Percentiles rank a stretch among this genome's conserved stretches.
These are phyloP conservation scores for Acanthurus lineatus DNA, from an alignment of 2,797 vertebrate genomes.

Conservation along the genomic window DNA sequence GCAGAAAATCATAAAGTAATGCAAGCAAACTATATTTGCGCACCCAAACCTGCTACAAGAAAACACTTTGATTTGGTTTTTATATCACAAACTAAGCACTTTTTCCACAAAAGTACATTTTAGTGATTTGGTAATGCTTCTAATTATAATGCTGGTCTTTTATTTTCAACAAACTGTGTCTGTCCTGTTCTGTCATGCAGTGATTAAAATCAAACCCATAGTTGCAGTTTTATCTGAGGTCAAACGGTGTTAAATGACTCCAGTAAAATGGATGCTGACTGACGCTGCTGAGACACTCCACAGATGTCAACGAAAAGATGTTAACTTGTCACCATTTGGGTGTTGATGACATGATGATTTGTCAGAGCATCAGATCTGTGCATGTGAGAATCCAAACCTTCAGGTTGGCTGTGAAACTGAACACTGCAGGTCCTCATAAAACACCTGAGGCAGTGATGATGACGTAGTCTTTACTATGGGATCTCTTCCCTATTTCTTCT, in stretches of 20 bases:
- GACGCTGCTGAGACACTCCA: slow-evolving; percentile 16
- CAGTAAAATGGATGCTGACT: slow-evolving; percentile 38
- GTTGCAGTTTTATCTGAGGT: slow-evolving; percentile 38
- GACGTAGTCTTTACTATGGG: slow-evolving; percentile 24
- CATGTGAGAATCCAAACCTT: slow-evolving; percentile 24
- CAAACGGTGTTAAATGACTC: slow-evolving; percentile 43
- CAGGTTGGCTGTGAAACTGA: slow-evolving; percentile 16
- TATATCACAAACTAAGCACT: neutral
- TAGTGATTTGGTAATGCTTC: neutral
- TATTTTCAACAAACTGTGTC: neutral
- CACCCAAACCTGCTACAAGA: neutral
- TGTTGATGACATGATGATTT: slow-evolving; percentile 8
- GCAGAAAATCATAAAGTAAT: neutral
- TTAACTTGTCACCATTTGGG: slow-evolving; percentile 16
- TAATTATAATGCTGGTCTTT: neutral
- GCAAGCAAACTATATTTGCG: neutral
- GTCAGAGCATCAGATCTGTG: neutral
- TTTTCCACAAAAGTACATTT: neutral
- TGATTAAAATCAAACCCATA: slow-evolving; percentile 37
- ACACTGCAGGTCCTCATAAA: slow-evolving; percentile 31
- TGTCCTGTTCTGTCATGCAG: neutral
- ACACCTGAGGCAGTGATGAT: slow-evolving; percentile 33
- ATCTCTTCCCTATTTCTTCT: neutral
- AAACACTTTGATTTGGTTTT: neutral
- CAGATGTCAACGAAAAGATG: slow-evolving; percentile 32